Conservation (phyloP, 2,888 invertebrate species). For the Bedellia somnulentella region DNA sequence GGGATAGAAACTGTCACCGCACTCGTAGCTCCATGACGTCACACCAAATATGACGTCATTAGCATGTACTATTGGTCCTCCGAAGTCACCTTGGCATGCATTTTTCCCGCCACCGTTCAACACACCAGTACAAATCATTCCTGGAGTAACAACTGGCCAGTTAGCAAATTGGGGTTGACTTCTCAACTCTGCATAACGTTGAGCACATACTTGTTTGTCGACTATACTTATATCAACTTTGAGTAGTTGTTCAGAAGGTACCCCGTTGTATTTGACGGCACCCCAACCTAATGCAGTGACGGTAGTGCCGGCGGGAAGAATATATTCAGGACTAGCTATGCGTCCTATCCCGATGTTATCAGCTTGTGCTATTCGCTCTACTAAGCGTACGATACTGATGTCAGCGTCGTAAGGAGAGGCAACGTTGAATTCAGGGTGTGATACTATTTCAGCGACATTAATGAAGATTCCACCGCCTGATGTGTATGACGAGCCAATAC, state of each 20-base stretch:
- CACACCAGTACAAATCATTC: slow-evolving; percentile 15
- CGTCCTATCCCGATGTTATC: slow-evolving; percentile 1
- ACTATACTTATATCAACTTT: slow-evolving; percentile 15
- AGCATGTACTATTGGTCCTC: slow-evolving; percentile 25
- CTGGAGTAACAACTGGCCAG: slow-evolving; percentile 9
- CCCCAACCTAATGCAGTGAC: slow-evolving; percentile 6
- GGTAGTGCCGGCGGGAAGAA: slow-evolving; percentile 3
- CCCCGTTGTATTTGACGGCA: slow-evolving; percentile 8
- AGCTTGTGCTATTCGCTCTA: slow-evolving; percentile 3
- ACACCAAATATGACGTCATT: slow-evolving; percentile 27
- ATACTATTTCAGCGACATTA: slow-evolving; percentile 4
- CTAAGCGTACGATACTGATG: slow-evolving; percentile 10
- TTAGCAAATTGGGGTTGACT: slow-evolving; percentile 2
- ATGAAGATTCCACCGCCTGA: slow-evolving; percentile 9
- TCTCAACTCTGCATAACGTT: slow-evolving; percentile 13
- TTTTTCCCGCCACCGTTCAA: slow-evolving; percentile 10
- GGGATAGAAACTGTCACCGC: slow-evolving; percentile 32
- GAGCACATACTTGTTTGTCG: slow-evolving; percentile 14
- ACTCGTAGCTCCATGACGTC: slow-evolving; percentile 36
- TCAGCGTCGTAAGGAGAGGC: slow-evolving; percentile 12
- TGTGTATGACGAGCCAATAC: slow-evolving; percentile 5
- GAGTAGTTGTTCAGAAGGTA: slow-evolving; percentile 7
- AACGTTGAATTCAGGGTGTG: slow-evolving; percentile 6
- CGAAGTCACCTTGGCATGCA: slow-evolving; percentile 24
- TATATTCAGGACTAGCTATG: slow-evolving; percentile 4